Conservation (phyloP, 2,888 invertebrate genomes). For the Lomographa bimaculata region DNA sequence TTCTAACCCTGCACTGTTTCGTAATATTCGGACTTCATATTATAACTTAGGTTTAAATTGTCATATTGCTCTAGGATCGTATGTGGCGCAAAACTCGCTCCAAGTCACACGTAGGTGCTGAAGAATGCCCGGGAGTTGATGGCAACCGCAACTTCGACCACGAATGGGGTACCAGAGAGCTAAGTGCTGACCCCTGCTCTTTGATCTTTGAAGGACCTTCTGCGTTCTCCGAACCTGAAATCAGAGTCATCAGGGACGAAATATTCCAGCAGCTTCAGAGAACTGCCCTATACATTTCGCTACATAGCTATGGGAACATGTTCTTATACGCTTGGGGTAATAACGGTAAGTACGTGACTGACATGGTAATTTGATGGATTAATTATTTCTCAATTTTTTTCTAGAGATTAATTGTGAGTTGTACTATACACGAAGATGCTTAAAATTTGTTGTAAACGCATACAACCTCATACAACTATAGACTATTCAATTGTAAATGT, state of each 20-base stretch:
- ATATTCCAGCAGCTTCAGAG: slow-evolving; percentile 75
- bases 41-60: background rate
- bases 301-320: slow-evolving; percentile 90
- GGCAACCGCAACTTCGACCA: slow-evolving; percentile 91
- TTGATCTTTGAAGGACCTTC: slow-evolving; percentile 85
- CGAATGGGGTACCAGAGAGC: slow-evolving; percentile 85
- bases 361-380: slow-evolving; percentile 3
- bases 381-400: slow-evolving; percentile 1
- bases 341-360: slow-evolving; percentile 63
- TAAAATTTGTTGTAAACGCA: no score
- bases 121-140: slow-evolving; percentile 87
- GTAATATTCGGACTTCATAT: no score
- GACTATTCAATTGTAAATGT: no score
- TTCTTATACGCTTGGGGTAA: slow-evolving; percentile 89
- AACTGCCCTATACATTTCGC: slow-evolving; percentile 86
- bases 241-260: slow-evolving; percentile 80
- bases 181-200: slow-evolving; percentile 80
- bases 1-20: no score
- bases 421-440: no score
- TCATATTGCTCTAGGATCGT: slow-evolving; percentile 75
- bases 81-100: slow-evolving; percentile 89
- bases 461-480: no score
- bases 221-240: slow-evolving; percentile 88
- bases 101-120: slow-evolving; percentile 56
- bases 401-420: background rate